phyloP scores from a whole-genome alignment of 2,113 vertebrate genomes.

The Python bivittatus region DNA sequence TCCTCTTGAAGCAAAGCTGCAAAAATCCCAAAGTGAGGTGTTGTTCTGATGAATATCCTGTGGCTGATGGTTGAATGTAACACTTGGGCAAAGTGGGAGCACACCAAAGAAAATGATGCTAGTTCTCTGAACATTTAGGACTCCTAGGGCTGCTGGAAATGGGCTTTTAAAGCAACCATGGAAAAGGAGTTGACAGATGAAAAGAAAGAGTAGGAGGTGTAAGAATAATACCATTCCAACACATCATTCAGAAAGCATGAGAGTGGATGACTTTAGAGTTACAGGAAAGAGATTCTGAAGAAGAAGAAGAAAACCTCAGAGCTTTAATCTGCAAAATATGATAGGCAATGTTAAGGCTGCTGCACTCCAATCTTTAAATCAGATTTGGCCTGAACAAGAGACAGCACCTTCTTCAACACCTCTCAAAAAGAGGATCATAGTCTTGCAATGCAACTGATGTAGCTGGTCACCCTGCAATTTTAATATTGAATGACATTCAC shows the following conservation, averaged over 20 bases:
- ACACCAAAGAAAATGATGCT: not conserved
- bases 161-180: not conserved
- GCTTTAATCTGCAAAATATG: not conserved
- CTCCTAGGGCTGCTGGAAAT: no score
- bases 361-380: not conserved
- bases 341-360: not conserved
- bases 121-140: not conserved
- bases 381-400: not conserved
- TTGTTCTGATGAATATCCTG: not conserved
- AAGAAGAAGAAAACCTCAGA: not conserved
- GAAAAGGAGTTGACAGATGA: not conserved
- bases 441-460: not conserved
- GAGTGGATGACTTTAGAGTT: not conserved
- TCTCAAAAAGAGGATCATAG: not conserved
- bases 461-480: not conserved
- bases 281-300: not conserved
- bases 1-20: not conserved
- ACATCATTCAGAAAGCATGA: not conserved
- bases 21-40: not conserved
- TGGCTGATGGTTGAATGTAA: not conserved
- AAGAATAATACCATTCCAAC: no score
- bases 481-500: not conserved
- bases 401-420: not conserved
- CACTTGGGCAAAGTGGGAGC: not conserved
- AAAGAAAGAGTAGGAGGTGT: not conserved